Evolutionary conservation across 2,797 vertebrate species (phyloP).

Genomic region (Galagoides demidoff): DNA sequence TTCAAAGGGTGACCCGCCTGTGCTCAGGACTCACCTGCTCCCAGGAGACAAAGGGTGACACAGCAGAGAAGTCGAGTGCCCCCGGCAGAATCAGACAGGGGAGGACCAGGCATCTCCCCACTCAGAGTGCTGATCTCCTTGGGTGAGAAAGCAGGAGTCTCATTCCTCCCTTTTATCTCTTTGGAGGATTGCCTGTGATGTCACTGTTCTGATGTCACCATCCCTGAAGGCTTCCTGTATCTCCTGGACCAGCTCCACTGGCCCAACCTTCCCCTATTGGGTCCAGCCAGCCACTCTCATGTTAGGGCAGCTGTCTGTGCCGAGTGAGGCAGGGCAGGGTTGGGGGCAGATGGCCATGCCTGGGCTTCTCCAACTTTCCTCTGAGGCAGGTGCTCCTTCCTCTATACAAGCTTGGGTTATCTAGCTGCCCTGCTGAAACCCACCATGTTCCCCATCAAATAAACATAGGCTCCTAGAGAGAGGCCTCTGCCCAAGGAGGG

Average conservation of each 20-base stretch:
- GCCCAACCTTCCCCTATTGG: accelerated
- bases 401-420: background rate
- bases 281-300: background rate
- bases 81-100: background rate
- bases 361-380: background rate
- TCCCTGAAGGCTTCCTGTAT: background rate
- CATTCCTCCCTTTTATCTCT: background rate
- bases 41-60: slow-evolving; percentile 14
- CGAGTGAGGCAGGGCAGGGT: background rate
- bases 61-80: background rate
- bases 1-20: background rate
- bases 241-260: accelerated
- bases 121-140: background rate
- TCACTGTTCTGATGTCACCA: background rate
- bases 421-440: background rate
- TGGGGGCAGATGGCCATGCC: accelerated
- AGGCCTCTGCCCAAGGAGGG: accelerated
- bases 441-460: background rate
- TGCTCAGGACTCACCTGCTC: background rate
- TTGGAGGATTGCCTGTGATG: background rate
- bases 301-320: background rate
- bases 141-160: background rate
- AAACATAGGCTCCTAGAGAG: background rate
- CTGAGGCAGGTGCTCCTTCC: no score
- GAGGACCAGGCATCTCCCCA: background rate